Percentiles rank a stretch among this genome's conserved stretches.
Evolutionary conservation across 2,113 vertebrate genomes (phyloP).

Genomic region (Podarcis raffonei): DNA sequence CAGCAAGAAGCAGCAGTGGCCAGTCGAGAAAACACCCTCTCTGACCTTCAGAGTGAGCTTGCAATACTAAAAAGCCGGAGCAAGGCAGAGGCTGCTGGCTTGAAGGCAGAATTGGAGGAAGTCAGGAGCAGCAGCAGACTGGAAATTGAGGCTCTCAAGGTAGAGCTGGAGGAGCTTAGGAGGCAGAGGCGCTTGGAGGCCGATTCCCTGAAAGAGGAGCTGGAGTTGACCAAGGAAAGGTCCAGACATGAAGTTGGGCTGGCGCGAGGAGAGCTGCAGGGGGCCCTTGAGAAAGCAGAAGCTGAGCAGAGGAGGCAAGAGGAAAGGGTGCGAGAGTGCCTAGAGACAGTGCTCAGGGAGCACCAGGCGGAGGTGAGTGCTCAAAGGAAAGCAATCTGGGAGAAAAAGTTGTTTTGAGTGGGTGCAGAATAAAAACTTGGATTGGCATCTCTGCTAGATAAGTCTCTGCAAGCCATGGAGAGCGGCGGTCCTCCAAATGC

Average conservation of each 20-base stretch:
- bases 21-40: background rate
- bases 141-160: background rate
- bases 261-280: conserved; percentile 53
- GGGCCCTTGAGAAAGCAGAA: conserved; percentile 39
- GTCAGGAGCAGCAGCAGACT: background rate
- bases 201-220: conserved; percentile 21
- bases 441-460: background rate
- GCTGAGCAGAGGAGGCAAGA: conserved; percentile 54
- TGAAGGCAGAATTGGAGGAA: conserved; percentile 59
- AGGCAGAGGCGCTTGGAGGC: conserved; percentile 3
- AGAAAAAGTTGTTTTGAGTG: background rate
- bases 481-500: no score
- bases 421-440: background rate
- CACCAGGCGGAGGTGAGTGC: conserved; percentile 63
- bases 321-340: conserved; percentile 50
- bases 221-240: conserved; percentile 20
- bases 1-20: conserved; percentile 60
- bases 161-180: conserved; percentile 12
- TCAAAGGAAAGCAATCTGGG: background rate
- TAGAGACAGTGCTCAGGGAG: conserved; percentile 46
- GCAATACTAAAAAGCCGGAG: background rate
- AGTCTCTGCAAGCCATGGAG: background rate
- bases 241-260: conserved; percentile 38
- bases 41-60: background rate
- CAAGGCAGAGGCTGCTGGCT: conserved; percentile 5